Percentiles rank a stretch among this genome's conserved stretches.
Conservation (phyloP, 37 sponge, comb jelly and placozoan genomes). For the Lycopodina hypogea region DNA sequence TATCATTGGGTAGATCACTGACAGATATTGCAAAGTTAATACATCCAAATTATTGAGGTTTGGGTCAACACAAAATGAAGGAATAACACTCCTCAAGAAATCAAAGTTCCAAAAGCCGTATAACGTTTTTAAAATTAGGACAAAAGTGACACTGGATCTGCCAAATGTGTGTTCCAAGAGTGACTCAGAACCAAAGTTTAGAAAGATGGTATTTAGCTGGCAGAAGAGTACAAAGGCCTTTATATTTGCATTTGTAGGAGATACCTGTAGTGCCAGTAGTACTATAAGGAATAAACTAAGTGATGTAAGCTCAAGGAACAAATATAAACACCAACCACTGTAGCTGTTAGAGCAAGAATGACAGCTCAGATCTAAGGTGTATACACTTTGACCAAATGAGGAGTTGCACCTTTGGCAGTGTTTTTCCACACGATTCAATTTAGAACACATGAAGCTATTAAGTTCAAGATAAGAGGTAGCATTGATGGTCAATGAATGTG, state of each 20-base stretch:
- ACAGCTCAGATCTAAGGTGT: slow-evolving; percentile 9
- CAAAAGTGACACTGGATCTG: background rate
- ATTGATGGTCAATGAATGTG: background rate
- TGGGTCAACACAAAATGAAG: slow-evolving; percentile 30
- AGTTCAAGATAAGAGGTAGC: background rate
- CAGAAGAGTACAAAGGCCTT: slow-evolving; percentile 16
- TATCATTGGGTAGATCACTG: slow-evolving; percentile 39
- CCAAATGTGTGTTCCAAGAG: background rate
- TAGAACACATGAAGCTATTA: slow-evolving; percentile 29
- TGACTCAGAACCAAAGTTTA: background rate
- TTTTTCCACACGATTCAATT: background rate
- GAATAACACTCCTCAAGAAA: slow-evolving; percentile 37
- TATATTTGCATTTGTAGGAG: background rate
- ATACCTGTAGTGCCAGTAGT: slow-evolving; percentile 2
- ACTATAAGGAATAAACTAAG: slow-evolving; percentile 2
- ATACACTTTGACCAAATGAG: slow-evolving; percentile 7
- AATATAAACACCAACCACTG: slow-evolving; percentile 16
- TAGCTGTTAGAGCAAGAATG: background rate
- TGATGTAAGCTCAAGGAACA: slow-evolving; percentile 7
- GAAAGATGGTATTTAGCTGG: slow-evolving; percentile 4
- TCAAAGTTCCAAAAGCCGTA: slow-evolving; percentile 57
- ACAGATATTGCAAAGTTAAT: slow-evolving; percentile 19
- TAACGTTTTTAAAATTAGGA: background rate
- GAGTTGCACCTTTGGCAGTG: background rate
- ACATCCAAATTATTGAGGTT: slow-evolving; percentile 30